Base-by-base conservation (phyloP, 2,888 invertebrate genomes). In the Epinotia nisella region DNA sequence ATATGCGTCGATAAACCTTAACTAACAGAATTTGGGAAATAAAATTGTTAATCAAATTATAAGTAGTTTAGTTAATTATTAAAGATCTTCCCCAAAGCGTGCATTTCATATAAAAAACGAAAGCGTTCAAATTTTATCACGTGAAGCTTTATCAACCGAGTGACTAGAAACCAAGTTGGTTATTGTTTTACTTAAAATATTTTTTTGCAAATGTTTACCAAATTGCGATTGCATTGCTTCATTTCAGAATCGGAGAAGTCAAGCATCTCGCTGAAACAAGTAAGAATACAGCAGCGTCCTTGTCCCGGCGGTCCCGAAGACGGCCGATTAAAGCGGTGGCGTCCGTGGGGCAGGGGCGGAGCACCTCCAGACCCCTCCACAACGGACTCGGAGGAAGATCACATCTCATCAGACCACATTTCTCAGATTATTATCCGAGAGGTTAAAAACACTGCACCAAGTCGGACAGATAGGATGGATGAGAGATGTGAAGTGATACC, bases 211-310 rank as follows among this genome's bases (percentile, higher is more conserved):
- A 35, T 15, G 35, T 19, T 19, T 15, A 55, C 39, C 13, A 15
- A 35, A 65, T 35, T 19, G 19, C 53, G 13, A 65, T 21, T 17
- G 3, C 13, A 21, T 66, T 66, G 2, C 1, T 19, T 56, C n/a
- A 41, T 66, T 66, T 66, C 66, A 66, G 66, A 66, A 24, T 21
- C n/a, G n/a, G 66, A 66, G 66, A 66, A 41, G n/a, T n/a, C 66
- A 66, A 41, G 11, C 11, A 66, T 56, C 11, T 56, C 66, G n/a
- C 41, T 66, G 53, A 66, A 66, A 56, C 66, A 66, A 55, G 55
- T 66, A 55, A 55, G 66, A 21, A 55, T 66, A 58, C 58, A 58
- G 66, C 66, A 66, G n/a, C 55, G 66, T 11, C 66, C 39, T 41
- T 66, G 39, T n/a, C 41, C 41, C 13, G 55, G 21, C 10, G 56